Percentiles rank a stretch among this genome's conserved stretches.
Evolutionary conservation across 2,113 vertebrate species (phyloP).

Genomic region (Gopherus evgoodei): DNA sequence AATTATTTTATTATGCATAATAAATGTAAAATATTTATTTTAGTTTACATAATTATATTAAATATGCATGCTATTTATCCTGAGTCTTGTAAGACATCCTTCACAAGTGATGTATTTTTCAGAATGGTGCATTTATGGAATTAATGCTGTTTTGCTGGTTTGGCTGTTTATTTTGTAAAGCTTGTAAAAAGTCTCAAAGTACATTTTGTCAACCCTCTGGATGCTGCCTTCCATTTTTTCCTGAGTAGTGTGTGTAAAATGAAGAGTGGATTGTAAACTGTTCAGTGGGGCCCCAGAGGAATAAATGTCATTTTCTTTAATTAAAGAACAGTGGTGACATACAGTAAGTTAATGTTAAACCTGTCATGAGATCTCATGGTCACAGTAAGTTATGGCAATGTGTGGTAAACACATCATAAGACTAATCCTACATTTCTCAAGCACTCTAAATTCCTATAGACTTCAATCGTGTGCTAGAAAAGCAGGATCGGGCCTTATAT

Average conservation of each 20-base stretch:
- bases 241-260: background rate
- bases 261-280: conserved; percentile 7
- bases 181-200: background rate
- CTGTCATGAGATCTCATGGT: background rate
- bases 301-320: conserved; percentile 25
- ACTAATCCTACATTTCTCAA: background rate
- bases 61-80: conserved; percentile 66
- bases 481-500: background rate
- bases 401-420: background rate
- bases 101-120: conserved; percentile 45
- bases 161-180: conserved; percentile 18
- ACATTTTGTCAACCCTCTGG: background rate
- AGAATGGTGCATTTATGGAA: conserved; percentile 56
- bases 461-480: background rate
- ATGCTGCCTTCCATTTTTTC: background rate
- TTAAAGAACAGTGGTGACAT: background rate
- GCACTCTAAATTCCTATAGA: background rate
- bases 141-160: conserved; percentile 49
- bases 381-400: background rate
- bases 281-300: background rate
- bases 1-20: conserved; percentile 68
- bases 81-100: conserved; percentile 58
- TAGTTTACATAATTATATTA: conserved; percentile 54
- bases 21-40: conserved; percentile 72
- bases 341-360: background rate